phyloP scores from a whole-genome alignment of 2,113 vertebrate species.

The Epinephelus cyanopodus region DNA sequence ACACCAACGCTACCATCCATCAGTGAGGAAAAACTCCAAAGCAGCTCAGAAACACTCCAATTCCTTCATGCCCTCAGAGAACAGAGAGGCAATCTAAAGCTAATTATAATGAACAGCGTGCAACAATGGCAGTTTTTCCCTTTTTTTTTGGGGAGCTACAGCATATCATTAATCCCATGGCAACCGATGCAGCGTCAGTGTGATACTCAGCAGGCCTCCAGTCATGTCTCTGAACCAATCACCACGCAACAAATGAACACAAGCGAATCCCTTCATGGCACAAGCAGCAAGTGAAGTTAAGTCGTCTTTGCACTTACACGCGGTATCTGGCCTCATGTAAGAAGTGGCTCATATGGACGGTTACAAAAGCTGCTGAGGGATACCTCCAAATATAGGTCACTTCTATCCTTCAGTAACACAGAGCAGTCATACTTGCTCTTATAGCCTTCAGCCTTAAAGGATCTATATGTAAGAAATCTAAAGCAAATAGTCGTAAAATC shows the following conservation, averaged over 20 bases:
- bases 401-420: too few species aligned
- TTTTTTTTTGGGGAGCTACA: slow-evolving; percentile 9
- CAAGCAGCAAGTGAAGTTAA: neutral
- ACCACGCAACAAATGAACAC: slow-evolving; percentile 1
- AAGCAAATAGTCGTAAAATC: too few species aligned
- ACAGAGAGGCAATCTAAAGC: slow-evolving; percentile 67
- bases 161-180: slow-evolving; percentile 78
- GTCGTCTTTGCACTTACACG: too few species aligned
- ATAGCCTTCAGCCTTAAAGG: too few species aligned
- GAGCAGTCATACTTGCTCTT: too few species aligned
- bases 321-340: neutral
- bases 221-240: slow-evolving; percentile 34
- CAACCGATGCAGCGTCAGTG: slow-evolving; percentile 58
- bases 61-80: slow-evolving; percentile 57
- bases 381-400: too few species aligned
- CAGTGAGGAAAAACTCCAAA: slow-evolving; percentile 37
- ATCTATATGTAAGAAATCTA: too few species aligned
- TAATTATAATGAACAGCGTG: slow-evolving; percentile 80
- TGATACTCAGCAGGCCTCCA: slow-evolving; percentile 46
- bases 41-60: slow-evolving; percentile 31
- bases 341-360: too few species aligned
- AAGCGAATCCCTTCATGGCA: neutral
- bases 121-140: slow-evolving; percentile 55
- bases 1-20: slow-evolving; percentile 36
- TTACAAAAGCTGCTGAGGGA: too few species aligned